Base-by-base conservation (phyloP, 2,113 vertebrate genomes). In the Elgaria multicarinata region DNA sequence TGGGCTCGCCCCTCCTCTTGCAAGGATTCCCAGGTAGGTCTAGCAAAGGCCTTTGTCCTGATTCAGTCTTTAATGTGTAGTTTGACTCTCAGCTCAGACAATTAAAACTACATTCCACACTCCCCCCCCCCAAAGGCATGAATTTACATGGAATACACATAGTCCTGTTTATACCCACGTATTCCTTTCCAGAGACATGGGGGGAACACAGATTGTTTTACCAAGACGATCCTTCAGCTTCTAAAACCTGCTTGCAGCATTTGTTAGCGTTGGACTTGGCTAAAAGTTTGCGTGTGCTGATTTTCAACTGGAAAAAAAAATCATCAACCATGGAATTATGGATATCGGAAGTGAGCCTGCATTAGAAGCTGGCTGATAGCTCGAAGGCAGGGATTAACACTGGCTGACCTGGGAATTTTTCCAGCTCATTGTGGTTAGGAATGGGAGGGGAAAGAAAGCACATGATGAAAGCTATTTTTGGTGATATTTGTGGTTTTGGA, bases 351-450 rank as follows among this genome's bases (percentile, higher is more conserved):
- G 26, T 14, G 44, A 55, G 44, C 13, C 8, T 50, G 64, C 86
- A 50, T 71, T 71, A 20, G n/a, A 67, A 71, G n/a, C 5, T 39
- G 86, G 76, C 64, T 6, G 33, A 69, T 55, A 6, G n/a, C 66
- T 42, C 42, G 20, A 55, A 74, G 69, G 69, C 69, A 55, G 8
- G 69, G 83, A 72, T 85, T 74, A 85, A 55, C 83, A 74, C 83
- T 6, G 46, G 46, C n/a, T 55, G n/a, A 80, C 4, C 87, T 72
- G 77, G 77, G 77, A 39, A 5, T 4, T 20, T 42, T 81, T 72
- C 77, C 87, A 88, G 50, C 9, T 88, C 36, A 42, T 72, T 71
- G 66, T 88, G 87, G 87, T 81, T 88, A 58, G 13, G 66, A 55
- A 80, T 22, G 16, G 33, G 85, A 62, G 42, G 42, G 24, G 20